A percentile compares a stretch with the other conserved stretches of the same genome.
Conservation (phyloP, 2,113 vertebrate genomes). For the Hyla sarda region DNA sequence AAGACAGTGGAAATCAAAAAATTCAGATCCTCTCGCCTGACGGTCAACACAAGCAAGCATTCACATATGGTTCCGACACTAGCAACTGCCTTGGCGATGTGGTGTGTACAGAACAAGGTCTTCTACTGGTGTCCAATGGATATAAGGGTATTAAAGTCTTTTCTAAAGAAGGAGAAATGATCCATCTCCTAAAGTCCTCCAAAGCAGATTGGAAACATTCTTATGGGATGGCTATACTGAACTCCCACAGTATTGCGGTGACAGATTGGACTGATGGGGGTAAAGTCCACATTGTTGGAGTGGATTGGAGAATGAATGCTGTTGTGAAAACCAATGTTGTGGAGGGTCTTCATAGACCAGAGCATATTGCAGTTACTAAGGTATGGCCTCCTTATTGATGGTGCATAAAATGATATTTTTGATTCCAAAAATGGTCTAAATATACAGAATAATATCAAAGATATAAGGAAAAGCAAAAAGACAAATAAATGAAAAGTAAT, state of each 20-base stretch:
- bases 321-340: slow-evolving; percentile 56
- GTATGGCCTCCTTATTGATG: slow-evolving; percentile 10
- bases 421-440: not conserved
- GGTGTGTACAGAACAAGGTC: slow-evolving; percentile 34
- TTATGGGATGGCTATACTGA: slow-evolving; percentile 37
- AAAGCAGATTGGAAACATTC: slow-evolving; percentile 50
- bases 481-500: not conserved
- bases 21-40: slow-evolving; percentile 35
- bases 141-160: slow-evolving; percentile 60
- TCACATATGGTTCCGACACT: slow-evolving; percentile 50
- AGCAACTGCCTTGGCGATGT: slow-evolving; percentile 39
- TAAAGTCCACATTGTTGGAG: slow-evolving; percentile 54
- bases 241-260: slow-evolving; percentile 57
- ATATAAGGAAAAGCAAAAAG: not conserved
- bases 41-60: not conserved
- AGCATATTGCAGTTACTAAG: slow-evolving; percentile 54
- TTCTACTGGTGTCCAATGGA: slow-evolving; percentile 34
- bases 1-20: slow-evolving; percentile 50
- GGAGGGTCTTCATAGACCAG: slow-evolving; percentile 61
- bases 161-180: slow-evolving; percentile 56
- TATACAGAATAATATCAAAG: not conserved
- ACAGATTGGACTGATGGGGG: slow-evolving; percentile 50
- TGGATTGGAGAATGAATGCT: slow-evolving; percentile 61
- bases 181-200: slow-evolving; percentile 52
- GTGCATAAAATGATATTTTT: not conserved